Evolutionary conservation across 2,113 vertebrate species (phyloP).

Genomic region (Rhombomys opimus): DNA sequence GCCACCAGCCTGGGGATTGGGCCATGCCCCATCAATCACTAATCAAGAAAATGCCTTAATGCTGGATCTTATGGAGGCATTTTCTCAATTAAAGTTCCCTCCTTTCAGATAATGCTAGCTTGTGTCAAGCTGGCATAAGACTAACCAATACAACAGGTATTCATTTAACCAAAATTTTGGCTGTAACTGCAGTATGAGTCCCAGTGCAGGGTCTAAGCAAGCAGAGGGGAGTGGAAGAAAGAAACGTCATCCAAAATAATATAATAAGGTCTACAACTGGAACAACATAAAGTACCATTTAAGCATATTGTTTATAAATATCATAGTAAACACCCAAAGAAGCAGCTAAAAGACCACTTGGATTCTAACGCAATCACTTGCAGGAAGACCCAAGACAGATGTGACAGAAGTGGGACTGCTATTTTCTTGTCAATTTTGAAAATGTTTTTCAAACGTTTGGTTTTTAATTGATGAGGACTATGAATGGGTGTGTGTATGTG

Average conservation of each 20-base stretch:
- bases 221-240: not conserved
- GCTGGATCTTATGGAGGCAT: not conserved
- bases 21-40: not conserved
- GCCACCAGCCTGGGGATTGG: not conserved
- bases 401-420: not conserved
- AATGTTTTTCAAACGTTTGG: not conserved
- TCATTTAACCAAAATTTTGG: not conserved
- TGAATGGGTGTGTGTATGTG: not conserved
- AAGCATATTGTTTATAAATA: not conserved
- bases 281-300: not conserved
- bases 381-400: not conserved
- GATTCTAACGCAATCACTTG: not conserved
- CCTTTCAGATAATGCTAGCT: not conserved
- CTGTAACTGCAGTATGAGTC: not conserved
- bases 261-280: not conserved
- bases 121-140: not conserved
- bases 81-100: not conserved
- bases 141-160: not conserved
- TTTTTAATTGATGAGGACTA: not conserved
- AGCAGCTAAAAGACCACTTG: too few relatives aligned
- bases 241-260: not conserved
- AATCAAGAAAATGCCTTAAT: not conserved
- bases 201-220: not conserved
- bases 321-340: not conserved
- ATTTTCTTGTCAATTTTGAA: not conserved